Percentiles rank a stretch among this genome's conserved stretches.
Evolutionary conservation across 2,113 vertebrate genomes (phyloP).

Genomic region (Dermatemys mawii): DNA sequence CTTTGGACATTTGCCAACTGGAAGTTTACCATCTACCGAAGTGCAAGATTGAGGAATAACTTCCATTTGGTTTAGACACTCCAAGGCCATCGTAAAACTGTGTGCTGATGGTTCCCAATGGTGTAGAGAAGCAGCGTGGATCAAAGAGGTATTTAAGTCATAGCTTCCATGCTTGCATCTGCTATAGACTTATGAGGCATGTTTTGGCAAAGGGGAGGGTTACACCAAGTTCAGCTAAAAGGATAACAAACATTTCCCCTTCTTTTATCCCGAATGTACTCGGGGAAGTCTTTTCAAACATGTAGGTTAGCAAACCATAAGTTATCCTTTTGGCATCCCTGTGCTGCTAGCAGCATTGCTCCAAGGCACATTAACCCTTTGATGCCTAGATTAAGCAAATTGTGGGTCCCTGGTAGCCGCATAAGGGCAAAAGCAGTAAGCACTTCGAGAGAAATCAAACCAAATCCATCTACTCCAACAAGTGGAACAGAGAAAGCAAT

Average conservation of each 20-base stretch:
- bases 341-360: slow-evolving; percentile 33
- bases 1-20: neutral
- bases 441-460: slow-evolving; percentile 51
- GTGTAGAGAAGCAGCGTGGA: slow-evolving; percentile 68
- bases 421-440: slow-evolving; percentile 22
- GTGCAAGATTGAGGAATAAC: neutral
- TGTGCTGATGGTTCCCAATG: slow-evolving; percentile 41
- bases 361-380: slow-evolving; percentile 18
- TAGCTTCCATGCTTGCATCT: slow-evolving; percentile 43
- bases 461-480: slow-evolving; percentile 78
- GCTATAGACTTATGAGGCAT: slow-evolving; percentile 34
- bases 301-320: neutral
- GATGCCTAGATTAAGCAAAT: slow-evolving; percentile 14
- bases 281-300: neutral
- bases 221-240: neutral
- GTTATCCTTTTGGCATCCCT: slow-evolving; percentile 40
- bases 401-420: slow-evolving; percentile 22
- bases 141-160: slow-evolving; percentile 55
- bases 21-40: slow-evolving; percentile 15
- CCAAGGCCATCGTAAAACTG: slow-evolving; percentile 42
- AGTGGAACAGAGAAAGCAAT: slow-evolving; percentile 78
- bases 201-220: neutral
- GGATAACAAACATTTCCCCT: neutral
- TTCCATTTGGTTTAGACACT: neutral
- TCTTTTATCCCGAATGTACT: neutral